Evolutionary conservation across 2,888 invertebrate species (phyloP), one percentile per base, ranked within the genome.

Genomic region (Pammene aurita): DNA sequence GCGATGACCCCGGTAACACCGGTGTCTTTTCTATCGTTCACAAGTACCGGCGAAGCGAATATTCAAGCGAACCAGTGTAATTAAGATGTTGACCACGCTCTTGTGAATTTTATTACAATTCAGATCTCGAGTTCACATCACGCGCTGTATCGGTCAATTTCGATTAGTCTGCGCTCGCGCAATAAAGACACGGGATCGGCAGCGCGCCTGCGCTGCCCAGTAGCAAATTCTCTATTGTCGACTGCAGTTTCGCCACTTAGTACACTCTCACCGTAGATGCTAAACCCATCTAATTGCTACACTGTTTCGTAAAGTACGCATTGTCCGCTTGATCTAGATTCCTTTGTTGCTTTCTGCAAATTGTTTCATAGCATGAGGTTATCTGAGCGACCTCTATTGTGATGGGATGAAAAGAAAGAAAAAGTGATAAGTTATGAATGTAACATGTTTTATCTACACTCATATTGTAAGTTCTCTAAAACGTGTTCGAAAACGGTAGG

Each of bases 261-360:
- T 86, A 82, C 80, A 88, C 89, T 91, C 90, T 90, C 90, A 85
- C 88, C 82, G 73, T 77, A 80, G 85, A 85, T 83, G 82, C 85
- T 83, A 85, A 87, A 83, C 82, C 76, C 80, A 80, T 83, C 83
- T 87, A 87, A 87, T 86, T 86, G 84, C 86, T 82, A 83, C 83
- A 84, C 77, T 83, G 86, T 88, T 89, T 89, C 86, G 87, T 87
- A 88, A 90, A 86, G 79, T 86, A 80, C 77, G 79, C 85, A 89
- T 90, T 90, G 91, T 89, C 85, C 85, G 85, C 80, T 76, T 84
- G 85, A 90, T 90, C 90, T 89, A 90, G 90, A 91, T 90, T 83
- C 80, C 84, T 82, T 84, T 83, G 83, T 84, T 82, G 78, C 75
- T 78, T 50, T 68, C 54, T 76, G 80, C 78, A 79, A 75, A 77